Conservation (phyloP, 2,888 invertebrate species). For the Eristalinus aeneus region DNA sequence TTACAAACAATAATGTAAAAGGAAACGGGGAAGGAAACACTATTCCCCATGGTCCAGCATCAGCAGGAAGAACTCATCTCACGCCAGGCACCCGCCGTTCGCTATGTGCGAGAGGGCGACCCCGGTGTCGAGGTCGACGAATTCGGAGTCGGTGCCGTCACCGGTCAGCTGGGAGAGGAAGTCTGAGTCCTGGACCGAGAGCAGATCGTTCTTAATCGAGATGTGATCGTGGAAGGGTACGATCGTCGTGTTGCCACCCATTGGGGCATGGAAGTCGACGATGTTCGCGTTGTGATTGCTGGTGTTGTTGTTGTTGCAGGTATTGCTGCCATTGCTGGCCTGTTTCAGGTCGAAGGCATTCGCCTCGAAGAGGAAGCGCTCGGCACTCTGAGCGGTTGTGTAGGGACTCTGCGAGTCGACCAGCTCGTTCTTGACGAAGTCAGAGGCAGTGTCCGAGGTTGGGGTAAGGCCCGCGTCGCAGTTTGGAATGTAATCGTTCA, state of each 20-base stretch:
- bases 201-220: slow-evolving; percentile 78
- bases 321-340: slow-evolving; percentile 71
- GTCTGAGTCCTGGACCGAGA: slow-evolving; percentile 75
- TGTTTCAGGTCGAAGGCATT: slow-evolving; percentile 79
- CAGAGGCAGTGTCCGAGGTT: slow-evolving; percentile 75
- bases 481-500: slow-evolving; percentile 78
- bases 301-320: slow-evolving; percentile 73
- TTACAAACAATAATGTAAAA: slow-evolving; percentile 39
- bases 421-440: slow-evolving; percentile 80
- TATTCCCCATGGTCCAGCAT: slow-evolving; percentile 53
- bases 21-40: slow-evolving; percentile 19
- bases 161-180: slow-evolving; percentile 77
- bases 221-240: slow-evolving; percentile 78
- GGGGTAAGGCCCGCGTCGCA: slow-evolving; percentile 74
- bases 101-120: slow-evolving; percentile 77
- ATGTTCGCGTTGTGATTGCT: slow-evolving; percentile 73
- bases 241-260: slow-evolving; percentile 74
- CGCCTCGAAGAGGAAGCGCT: slow-evolving; percentile 79
- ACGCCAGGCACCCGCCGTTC: slow-evolving; percentile 80
- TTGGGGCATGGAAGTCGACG: slow-evolving; percentile 74
- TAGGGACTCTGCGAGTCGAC: slow-evolving; percentile 80
- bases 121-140: slow-evolving; percentile 79
- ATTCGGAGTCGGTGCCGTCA: slow-evolving; percentile 77
- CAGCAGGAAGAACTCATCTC: slow-evolving; percentile 74
- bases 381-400: slow-evolving; percentile 80